Conservation (phyloP, 1,140 invertebrate species). For the Drosophila pectinifera region DNA sequence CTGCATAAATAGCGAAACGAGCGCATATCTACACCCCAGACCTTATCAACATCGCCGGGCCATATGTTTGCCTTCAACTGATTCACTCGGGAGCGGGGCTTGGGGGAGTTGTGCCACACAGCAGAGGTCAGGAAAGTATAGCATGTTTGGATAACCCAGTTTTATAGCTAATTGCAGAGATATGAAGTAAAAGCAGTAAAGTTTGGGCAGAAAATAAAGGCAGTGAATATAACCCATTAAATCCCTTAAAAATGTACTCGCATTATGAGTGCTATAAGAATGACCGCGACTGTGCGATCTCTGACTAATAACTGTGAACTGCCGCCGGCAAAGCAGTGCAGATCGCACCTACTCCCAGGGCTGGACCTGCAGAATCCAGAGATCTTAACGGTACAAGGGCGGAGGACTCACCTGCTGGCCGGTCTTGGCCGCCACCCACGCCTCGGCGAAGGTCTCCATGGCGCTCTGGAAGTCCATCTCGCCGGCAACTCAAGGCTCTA, state of each 20-base stretch:
- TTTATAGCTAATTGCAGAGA: too few relatives aligned
- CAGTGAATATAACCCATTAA: too few relatives aligned
- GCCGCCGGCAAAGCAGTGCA: slow-evolving; percentile 25
- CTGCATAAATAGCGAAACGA: slow-evolving; percentile 77
- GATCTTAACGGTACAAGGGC: not conserved
- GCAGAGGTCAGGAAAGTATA: not conserved
- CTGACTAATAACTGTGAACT: slow-evolving; percentile 28
- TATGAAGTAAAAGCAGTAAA: too few relatives aligned
- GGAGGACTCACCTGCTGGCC: slow-evolving; percentile 87
- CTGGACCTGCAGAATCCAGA: not conserved
- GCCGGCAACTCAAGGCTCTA: slow-evolving; percentile 24
- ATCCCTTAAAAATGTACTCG: too few relatives aligned
- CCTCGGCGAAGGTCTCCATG: slow-evolving; percentile 98
- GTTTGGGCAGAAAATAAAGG: too few relatives aligned
- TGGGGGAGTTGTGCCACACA: not conserved
- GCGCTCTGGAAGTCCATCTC: slow-evolving; percentile 98
- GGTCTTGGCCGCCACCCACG: slow-evolving; percentile 97
- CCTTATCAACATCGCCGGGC: slow-evolving; percentile 26
- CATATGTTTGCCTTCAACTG: slow-evolving; percentile 50
- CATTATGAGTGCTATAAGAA: too few relatives aligned
- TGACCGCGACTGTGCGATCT: not conserved
- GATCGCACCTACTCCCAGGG: not conserved
- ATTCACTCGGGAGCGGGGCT: slow-evolving; percentile 17
- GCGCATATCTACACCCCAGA: slow-evolving; percentile 38
- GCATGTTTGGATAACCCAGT: too few relatives aligned